Percentiles rank a stretch among this genome's conserved stretches.
Conservation (phyloP, 2,888 invertebrate species). For the Zygogramma bicolorata region DNA sequence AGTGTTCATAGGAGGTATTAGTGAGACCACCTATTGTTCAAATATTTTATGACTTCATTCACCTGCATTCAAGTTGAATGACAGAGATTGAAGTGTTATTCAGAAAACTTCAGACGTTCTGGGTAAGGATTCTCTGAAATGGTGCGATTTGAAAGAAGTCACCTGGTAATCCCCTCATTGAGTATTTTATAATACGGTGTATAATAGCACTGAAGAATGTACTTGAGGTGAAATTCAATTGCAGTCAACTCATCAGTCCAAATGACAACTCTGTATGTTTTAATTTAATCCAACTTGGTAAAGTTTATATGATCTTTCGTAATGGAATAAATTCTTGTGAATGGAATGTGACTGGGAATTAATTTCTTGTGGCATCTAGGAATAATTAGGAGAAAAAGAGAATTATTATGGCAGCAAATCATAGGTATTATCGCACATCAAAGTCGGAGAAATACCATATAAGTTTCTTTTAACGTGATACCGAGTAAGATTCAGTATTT, state of each 20-base stretch:
- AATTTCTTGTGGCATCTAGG: slow-evolving; percentile 29
- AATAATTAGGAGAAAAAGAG: slow-evolving; percentile 26
- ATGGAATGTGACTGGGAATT: slow-evolving; percentile 32
- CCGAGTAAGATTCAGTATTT: slow-evolving; percentile 5
- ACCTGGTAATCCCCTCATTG: no score
- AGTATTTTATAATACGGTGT: background rate
- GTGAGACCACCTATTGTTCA: no score
- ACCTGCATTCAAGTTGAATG: no score
- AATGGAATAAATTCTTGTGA: slow-evolving; percentile 32
- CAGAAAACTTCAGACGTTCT: no score
- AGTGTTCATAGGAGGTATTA: no score
- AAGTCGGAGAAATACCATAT: slow-evolving; percentile 30
- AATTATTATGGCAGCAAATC: slow-evolving; percentile 34
- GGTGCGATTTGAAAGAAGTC: no score
- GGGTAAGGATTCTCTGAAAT: no score
- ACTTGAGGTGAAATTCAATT: background rate
- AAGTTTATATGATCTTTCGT: slow-evolving; percentile 10
- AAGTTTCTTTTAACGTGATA: slow-evolving; percentile 19
- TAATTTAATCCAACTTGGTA: background rate
- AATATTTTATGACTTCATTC: no score
- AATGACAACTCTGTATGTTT: background rate
- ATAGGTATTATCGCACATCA: slow-evolving; percentile 35
- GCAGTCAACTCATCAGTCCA: background rate
- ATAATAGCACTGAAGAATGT: background rate
- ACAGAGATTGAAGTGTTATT: no score